phyloP scores from a whole-genome alignment of 2,888 invertebrate species.

The Anoncus sp. region DNA sequence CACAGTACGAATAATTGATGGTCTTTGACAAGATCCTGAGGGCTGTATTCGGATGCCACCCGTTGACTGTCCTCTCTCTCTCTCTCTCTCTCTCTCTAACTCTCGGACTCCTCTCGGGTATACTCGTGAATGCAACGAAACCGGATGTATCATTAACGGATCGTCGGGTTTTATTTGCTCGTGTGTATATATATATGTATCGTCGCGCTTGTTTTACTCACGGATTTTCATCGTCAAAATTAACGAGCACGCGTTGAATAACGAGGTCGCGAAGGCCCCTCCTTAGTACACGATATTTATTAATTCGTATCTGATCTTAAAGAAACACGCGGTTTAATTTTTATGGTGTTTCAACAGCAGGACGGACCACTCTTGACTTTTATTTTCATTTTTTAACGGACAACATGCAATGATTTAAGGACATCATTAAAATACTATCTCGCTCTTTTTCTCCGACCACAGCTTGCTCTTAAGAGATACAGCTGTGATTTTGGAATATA shows the following conservation, averaged over 20 bases:
- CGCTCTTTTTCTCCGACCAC: constrained; percentile 18
- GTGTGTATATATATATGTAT: not conserved
- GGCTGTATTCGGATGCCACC: not conserved
- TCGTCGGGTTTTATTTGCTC: not conserved
- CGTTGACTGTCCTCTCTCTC: not conserved
- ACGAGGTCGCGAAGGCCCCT: constrained; percentile 4
- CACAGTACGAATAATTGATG: constrained; percentile 34
- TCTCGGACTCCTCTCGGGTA: not conserved
- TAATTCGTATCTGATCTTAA: constrained; percentile 30
- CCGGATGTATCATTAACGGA: constrained; percentile 13
- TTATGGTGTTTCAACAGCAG: constrained; percentile 18
- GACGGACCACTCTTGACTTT: not conserved
- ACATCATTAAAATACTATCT: constrained; percentile 17
- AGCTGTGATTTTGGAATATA: constrained; percentile 32
- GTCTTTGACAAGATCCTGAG: constrained; percentile 22
- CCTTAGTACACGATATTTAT: constrained; percentile 17
- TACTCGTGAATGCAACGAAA: not conserved
- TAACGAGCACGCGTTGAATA: constrained; percentile 18
- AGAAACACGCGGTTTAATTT: constrained; percentile 22
- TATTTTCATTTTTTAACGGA: constrained; percentile 4
- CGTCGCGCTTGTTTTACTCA: not conserved
- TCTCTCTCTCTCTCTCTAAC: too few species aligned
- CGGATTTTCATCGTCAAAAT: not conserved
- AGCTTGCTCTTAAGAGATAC: constrained; percentile 16
- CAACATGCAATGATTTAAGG: constrained; percentile 32